Conservation (phyloP, 2,797 vertebrate genomes). For the Paramormyrops hopkinsi region DNA sequence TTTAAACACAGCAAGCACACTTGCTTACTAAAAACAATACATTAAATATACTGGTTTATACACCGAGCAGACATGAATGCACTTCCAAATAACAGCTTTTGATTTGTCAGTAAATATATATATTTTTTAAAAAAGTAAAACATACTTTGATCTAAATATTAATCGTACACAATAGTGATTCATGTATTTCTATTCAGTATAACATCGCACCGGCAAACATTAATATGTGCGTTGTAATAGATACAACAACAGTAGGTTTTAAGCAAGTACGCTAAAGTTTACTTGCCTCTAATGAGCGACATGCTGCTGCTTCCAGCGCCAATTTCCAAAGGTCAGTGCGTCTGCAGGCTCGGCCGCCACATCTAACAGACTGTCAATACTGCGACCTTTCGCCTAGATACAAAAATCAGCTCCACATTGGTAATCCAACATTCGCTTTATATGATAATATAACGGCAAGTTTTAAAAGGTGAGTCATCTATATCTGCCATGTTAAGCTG, state of each 20-base stretch:
- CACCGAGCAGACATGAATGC: not conserved
- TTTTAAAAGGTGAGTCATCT: not conserved
- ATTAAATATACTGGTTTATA: not conserved
- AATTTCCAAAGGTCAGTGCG: constrained; percentile 7
- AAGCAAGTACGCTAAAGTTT: not conserved
- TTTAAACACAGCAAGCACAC: not conserved
- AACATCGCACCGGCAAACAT: not conserved
- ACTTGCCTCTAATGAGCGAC: constrained; percentile 66
- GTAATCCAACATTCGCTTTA: constrained; percentile 8
- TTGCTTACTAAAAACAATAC: not conserved
- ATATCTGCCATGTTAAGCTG: not conserved
- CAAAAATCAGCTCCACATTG: not conserved
- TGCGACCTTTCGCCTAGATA: constrained; percentile 23
- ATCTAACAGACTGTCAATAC: not conserved
- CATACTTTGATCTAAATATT: not conserved
- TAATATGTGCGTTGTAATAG: not conserved
- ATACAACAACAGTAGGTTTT: not conserved
- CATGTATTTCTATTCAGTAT: not conserved
- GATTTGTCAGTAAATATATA: not conserved
- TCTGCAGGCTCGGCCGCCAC: no score
- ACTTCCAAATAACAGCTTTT: not conserved
- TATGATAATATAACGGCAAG: not conserved
- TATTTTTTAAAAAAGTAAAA: not conserved
- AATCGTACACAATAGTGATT: not conserved
- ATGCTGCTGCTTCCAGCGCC: constrained; percentile 38